Evolutionary conservation across 2,888 invertebrate genomes (phyloP).

Genomic region (Bellardia pandia): DNA sequence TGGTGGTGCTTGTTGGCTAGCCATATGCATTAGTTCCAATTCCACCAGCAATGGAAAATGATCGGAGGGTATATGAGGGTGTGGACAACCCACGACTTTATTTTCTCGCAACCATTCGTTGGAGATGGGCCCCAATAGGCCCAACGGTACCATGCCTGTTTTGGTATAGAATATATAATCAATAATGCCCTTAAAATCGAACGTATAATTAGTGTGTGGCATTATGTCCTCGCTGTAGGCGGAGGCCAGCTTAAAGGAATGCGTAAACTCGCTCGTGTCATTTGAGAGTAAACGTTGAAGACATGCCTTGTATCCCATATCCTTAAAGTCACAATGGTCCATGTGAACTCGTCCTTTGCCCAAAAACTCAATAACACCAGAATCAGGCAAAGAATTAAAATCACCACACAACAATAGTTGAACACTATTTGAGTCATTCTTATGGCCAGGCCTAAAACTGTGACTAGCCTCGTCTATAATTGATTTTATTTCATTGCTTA

Average conservation of each 20-base stretch:
- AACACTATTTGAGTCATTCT: conserved; percentile 91
- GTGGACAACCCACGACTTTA: conserved; percentile 98
- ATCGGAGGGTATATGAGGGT: conserved; percentile 98
- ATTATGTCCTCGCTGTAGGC: conserved; percentile 98
- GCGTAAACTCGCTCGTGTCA: conserved; percentile 96
- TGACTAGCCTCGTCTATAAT: conserved; percentile 94
- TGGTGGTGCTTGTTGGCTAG: conserved; percentile 88
- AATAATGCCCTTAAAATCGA: conserved; percentile 99
- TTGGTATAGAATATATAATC: conserved; percentile 99
- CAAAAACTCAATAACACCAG: conserved; percentile 98
- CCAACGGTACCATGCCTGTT: conserved; percentile 97
- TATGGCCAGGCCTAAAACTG: conserved; percentile 89
- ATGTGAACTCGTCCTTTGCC: conserved; percentile 94
- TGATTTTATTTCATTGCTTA: conserved; percentile 95
- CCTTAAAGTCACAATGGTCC: conserved; percentile 98
- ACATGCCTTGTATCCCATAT: conserved; percentile 95
- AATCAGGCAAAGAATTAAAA: conserved; percentile 99
- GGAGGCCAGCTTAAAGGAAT: conserved; percentile 97
- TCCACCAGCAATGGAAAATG: conserved; percentile 96
- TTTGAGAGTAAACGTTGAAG: conserved; percentile 95
- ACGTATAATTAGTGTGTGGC: conserved; percentile 99
- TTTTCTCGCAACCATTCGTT: conserved; percentile 97
- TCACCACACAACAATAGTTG: conserved; percentile 98
- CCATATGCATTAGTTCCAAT: conserved; percentile 93
- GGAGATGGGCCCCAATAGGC: conserved; percentile 96